Percentiles rank a stretch among this genome's conserved stretches.
phyloP scores from a whole-genome alignment of 2,888 invertebrate genomes.

The Melanostoma scalare region DNA sequence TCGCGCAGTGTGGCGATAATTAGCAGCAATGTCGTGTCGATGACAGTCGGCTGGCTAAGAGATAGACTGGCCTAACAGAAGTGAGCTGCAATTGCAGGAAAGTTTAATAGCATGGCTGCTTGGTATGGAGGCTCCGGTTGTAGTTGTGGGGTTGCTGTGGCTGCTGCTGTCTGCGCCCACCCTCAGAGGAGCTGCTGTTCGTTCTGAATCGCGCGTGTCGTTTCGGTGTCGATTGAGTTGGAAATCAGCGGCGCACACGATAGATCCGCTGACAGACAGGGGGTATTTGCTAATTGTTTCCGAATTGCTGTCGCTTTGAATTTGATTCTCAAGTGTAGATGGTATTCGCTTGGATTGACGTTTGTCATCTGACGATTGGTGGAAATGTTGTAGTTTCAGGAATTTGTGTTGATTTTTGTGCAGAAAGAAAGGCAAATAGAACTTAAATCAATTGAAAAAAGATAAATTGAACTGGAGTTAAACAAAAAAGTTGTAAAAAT shows the following conservation, averaged over 20 bases:
- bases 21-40: conserved; percentile 62
- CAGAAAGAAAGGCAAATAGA: too few relatives aligned
- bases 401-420: background rate
- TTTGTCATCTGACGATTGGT: conserved; percentile 12
- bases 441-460: too few relatives aligned
- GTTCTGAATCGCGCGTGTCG: conserved; percentile 26
- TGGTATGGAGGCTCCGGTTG: conserved; percentile 27
- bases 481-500: too few relatives aligned
- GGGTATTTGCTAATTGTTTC: conserved; percentile 49
- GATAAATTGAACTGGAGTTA: too few relatives aligned
- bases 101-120: conserved; percentile 3
- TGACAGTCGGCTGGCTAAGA: conserved; percentile 44
- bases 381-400: conserved; percentile 1
- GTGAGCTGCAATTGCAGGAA: conserved; percentile 8
- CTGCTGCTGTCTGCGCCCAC: conserved; percentile 24
- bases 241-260: conserved; percentile 34
- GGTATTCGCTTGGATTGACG: conserved; percentile 24
- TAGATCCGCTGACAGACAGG: conserved; percentile 32
- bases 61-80: conserved; percentile 21
- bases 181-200: conserved; percentile 18
- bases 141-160: background rate
- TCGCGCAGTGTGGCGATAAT: conserved; percentile 54
- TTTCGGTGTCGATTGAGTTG: conserved; percentile 44
- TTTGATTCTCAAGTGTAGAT: conserved; percentile 11
- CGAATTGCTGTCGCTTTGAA: conserved; percentile 37